Evolutionary conservation across 2,888 invertebrate species (phyloP), one percentile per base, ranked within the genome.

Genomic region (Tyria jacobaeae): DNA sequence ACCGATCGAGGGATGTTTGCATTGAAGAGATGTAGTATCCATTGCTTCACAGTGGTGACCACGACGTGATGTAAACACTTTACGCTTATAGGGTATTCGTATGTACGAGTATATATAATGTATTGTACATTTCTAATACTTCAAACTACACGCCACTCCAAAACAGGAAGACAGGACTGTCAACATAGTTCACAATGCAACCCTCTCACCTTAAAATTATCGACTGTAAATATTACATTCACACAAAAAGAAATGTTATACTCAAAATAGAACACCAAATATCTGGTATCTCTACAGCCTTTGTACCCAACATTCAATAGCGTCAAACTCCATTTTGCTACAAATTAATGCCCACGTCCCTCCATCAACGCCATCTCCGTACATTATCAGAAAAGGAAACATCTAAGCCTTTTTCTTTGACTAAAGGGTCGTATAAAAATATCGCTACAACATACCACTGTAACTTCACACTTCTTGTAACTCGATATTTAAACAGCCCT

Each of bases 351-450:
- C 53, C 62, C 49, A 24, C 60, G 57, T 66, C 50, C 57, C 62
- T 73, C 71, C 64, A 71, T 73, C 70, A 75, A 65, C 64, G 63
- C 63, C 74, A 74, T 75, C 70, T 71, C 69, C 59, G 57, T 68
- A 78, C 76, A 74, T 78, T 76, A 76, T 73, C 73, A 70, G 68
- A 72, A 81, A 79, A 81, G 77, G 65, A 76, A 70, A 78, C 75
- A 78, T 82, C 80, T 75, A 77, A 80, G 76, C 81, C 79, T 73
- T 75, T 79, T 78, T 81, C 81, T 81, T 80, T 81, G 79, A 81
- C 80, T 80, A 73, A 78, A 78, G 77, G 77, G 73, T 75, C 74
- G 70, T 73, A 81, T 77, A 81, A 80, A 80, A 79, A 75, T 78
- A 78, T 79, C 71, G 67, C 60, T 48, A 59, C 54, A 50, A 61